Base-by-base conservation (phyloP, 2,888 invertebrate genomes). In the Protophormia terraenovae region DNA sequence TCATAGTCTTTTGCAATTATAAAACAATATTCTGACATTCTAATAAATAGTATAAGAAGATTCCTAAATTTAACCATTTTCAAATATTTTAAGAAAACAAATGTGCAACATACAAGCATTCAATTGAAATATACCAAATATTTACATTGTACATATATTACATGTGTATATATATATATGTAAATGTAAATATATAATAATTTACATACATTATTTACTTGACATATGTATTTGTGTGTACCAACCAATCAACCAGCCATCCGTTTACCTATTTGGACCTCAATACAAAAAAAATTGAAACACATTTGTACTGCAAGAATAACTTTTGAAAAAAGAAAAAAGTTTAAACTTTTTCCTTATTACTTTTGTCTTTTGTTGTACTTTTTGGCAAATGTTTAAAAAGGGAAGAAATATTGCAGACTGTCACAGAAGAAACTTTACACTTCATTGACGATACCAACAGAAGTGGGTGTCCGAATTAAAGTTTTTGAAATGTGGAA, bases 401-500 rank as follows among this genome's bases (percentile, higher is more conserved):
- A 47, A 2, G 24, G 1, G n/a, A 27, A 29, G 16, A 45, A 66
- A 29, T 29, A 29, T 47, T 47, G 41, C 10, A 67, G 50, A 47
- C 41, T 72, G 55, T 58, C 58, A 38, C 72, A 58, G 22, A 12
- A 58, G 27, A 72, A 58, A 58, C 72, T 58, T 72, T 41, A 58
- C 72, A 58, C 72, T 58, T 73, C 58, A 45, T 73, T 73, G 72
- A 41, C 12, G 12, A 58, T 14, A 58, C 6, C 7, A 14, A 12
- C 22, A 24, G 19, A 16, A 5, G 16, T 6, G 2, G 19, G 14
- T 32, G 60, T 3, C 16, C 3, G 16, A 10, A 35, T 10, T 19
- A 14, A 38, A 19, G 0, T 10, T 3, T 2, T 0, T 35, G 35
- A 32, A 32, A 19, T 38, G 22, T 53, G 53, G 22, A 22, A 19